Evolutionary conservation across 2,888 invertebrate genomes (phyloP).

Genomic region (Esperia sulphurella): DNA sequence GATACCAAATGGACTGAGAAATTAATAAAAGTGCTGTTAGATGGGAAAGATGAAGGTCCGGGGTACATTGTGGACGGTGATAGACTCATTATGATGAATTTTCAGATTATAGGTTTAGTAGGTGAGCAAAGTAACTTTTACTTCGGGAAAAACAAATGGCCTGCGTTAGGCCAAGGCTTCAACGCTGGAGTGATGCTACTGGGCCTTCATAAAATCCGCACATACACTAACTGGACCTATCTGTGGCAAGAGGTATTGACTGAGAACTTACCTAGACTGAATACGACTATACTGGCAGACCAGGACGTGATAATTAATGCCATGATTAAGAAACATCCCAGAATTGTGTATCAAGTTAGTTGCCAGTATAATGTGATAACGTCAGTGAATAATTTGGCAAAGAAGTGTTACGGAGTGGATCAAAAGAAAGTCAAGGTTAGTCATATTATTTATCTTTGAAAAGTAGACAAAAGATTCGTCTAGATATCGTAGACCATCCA

Average conservation of each 20-base stretch:
- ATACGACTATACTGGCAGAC: conserved; percentile 87
- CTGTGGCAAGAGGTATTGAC: conserved; percentile 86
- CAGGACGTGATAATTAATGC: conserved; percentile 95
- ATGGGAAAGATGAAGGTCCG: too few species aligned
- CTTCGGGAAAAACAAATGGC: conserved; percentile 89
- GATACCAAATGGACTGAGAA: too few species aligned
- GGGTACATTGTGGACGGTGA: too few species aligned
- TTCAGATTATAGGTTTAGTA: conserved; percentile 88
- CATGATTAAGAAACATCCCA: conserved; percentile 86
- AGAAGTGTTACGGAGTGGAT: conserved; percentile 85
- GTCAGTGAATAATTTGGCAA: conserved; percentile 88
- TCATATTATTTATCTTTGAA: too few species aligned
- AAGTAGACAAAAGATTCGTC: too few species aligned
- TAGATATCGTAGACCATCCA: too few species aligned
- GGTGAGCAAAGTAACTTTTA: conserved; percentile 97
- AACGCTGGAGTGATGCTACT: conserved; percentile 92
- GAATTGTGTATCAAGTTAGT: conserved; percentile 86
- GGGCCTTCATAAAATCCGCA: conserved; percentile 84
- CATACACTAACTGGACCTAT: conserved; percentile 82
- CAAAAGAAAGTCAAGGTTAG: conserved; percentile 84
- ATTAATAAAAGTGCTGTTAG: too few species aligned
- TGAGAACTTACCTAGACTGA: conserved; percentile 80
- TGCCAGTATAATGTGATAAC: conserved; percentile 96
- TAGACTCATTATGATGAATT: too few species aligned
- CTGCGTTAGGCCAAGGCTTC: conserved; percentile 89